Conservation (phyloP, 1,140 invertebrate species). For the Ceratina australensis region DNA sequence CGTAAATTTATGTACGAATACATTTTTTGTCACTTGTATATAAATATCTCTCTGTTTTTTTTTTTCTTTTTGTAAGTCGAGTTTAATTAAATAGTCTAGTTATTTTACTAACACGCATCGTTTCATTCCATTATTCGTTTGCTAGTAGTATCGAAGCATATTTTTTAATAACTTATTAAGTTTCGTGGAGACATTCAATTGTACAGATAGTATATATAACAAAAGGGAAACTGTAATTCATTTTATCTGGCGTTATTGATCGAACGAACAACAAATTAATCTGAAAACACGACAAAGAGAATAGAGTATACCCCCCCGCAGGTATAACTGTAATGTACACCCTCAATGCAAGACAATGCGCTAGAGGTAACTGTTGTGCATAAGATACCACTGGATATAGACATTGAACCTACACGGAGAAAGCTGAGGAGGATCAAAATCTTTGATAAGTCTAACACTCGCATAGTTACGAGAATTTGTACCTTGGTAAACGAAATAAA, state of each 20-base stretch:
- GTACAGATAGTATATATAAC: conserved; percentile 26
- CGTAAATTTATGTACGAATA: conserved; percentile 22
- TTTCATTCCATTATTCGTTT: conserved; percentile 47
- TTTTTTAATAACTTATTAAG: conserved; percentile 28
- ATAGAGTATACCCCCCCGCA: neutral
- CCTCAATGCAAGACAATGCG: conserved; percentile 64
- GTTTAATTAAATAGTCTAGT: conserved; percentile 25
- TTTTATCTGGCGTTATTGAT: conserved; percentile 3
- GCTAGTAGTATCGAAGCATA: conserved; percentile 19
- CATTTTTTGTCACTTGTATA: conserved; percentile 34
- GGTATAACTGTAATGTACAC: conserved; percentile 3
- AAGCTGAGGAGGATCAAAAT: conserved; percentile 37
- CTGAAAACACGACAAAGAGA: neutral
- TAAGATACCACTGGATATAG: conserved; percentile 25
- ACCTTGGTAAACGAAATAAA: conserved; percentile 58
- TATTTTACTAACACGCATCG: conserved; percentile 31
- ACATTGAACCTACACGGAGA: conserved; percentile 33
- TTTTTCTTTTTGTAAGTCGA: conserved; percentile 19
- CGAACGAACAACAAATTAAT: conserved; percentile 2
- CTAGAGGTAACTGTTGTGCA: conserved; percentile 48
- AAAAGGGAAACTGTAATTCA: neutral
- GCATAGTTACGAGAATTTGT: conserved; percentile 57
- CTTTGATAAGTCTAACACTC: conserved; percentile 45
- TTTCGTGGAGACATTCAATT: conserved; percentile 20
- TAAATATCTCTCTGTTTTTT: conserved; percentile 20